phyloP scores from a whole-genome alignment of 2,797 vertebrate species.

The Cirrhinus molitorella region DNA sequence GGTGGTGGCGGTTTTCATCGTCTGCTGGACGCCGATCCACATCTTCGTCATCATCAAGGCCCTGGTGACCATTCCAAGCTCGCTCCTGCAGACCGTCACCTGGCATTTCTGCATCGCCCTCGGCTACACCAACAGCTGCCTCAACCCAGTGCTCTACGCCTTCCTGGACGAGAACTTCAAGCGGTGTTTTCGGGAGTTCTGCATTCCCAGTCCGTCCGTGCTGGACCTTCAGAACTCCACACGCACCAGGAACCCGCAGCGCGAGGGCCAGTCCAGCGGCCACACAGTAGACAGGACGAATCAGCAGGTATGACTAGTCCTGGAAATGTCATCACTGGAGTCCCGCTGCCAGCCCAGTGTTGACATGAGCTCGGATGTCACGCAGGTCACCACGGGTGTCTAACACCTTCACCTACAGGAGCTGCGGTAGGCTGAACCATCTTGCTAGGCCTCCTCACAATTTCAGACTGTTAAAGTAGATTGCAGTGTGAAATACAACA shows the following conservation, averaged over 20 bases:
- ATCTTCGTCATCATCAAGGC: slow-evolving; percentile 97
- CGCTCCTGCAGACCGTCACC: slow-evolving; percentile 92
- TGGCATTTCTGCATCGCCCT: slow-evolving; percentile 99
- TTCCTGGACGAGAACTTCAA: slow-evolving; percentile 99
- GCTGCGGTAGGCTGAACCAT: slow-evolving; percentile 1
- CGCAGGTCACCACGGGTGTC: slow-evolving; percentile 80
- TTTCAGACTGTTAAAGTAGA: slow-evolving; percentile 30
- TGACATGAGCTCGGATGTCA: slow-evolving; percentile 87
- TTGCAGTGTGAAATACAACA: not conserved
- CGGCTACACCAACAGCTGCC: slow-evolving; percentile 96
- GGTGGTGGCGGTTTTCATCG: slow-evolving; percentile 95
- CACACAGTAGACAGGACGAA: slow-evolving; percentile 93
- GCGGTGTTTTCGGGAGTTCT: slow-evolving; percentile 98
- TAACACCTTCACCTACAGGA: slow-evolving; percentile 64
- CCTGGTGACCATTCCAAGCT: slow-evolving; percentile 91
- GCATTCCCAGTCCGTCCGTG: slow-evolving; percentile 88
- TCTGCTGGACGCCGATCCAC: slow-evolving; percentile 99
- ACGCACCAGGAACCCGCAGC: slow-evolving; percentile 81
- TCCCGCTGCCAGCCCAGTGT: slow-evolving; percentile 76
- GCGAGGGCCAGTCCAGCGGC: slow-evolving; percentile 86
- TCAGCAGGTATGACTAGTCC: slow-evolving; percentile 96
- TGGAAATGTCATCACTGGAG: slow-evolving; percentile 89
- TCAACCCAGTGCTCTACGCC: slow-evolving; percentile 97
- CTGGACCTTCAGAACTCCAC: slow-evolving; percentile 93
- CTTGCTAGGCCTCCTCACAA: slow-evolving; percentile 10